Percentiles rank a stretch among this genome's conserved stretches.
These are phyloP conservation scores for Catocala fraxini DNA, from an alignment of 2,888 invertebrate genomes.

Conservation along the genomic window DNA sequence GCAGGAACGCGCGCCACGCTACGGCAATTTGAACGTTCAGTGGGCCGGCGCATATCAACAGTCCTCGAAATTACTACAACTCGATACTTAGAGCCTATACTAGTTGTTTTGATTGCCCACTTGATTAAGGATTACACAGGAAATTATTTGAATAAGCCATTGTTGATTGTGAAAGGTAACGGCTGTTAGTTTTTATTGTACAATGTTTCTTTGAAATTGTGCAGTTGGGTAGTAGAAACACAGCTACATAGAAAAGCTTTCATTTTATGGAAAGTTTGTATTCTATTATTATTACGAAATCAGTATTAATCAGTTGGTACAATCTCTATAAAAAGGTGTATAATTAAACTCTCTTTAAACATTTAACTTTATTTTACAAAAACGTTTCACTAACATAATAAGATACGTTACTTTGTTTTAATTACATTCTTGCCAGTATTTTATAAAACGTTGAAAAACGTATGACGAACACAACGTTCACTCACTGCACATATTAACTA, in stretches of 20 bases:
- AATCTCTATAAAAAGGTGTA: too few relatives aligned
- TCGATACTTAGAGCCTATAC: conserved; percentile 55
- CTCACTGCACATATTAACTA: conserved; percentile 31
- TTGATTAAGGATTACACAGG: conserved; percentile 55
- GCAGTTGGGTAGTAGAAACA: conserved; percentile 36
- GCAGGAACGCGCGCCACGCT: conserved; percentile 66
- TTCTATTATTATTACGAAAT: too few relatives aligned
- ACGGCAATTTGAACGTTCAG: conserved; percentile 83
- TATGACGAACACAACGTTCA: conserved; percentile 28
- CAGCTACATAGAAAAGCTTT: not conserved
- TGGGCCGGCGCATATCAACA: conserved; percentile 77
- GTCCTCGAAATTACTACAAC: conserved; percentile 76
- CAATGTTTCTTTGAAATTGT: conserved; percentile 30
- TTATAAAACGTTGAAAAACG: not conserved
- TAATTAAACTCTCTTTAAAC: too few relatives aligned
- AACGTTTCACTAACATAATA: too few relatives aligned
- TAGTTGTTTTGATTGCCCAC: conserved; percentile 55
- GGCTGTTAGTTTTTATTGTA: conserved; percentile 45
- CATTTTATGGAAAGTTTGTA: not conserved
- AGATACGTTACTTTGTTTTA: too few relatives aligned
- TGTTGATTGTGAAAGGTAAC: conserved; percentile 50
- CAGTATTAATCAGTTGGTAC: too few relatives aligned
- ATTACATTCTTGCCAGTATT: too few relatives aligned
- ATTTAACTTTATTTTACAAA: too few relatives aligned
- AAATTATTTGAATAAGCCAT: conserved; percentile 51